phyloP scores from a whole-genome alignment of 2,797 vertebrate species.

The Graptemys geographica region DNA sequence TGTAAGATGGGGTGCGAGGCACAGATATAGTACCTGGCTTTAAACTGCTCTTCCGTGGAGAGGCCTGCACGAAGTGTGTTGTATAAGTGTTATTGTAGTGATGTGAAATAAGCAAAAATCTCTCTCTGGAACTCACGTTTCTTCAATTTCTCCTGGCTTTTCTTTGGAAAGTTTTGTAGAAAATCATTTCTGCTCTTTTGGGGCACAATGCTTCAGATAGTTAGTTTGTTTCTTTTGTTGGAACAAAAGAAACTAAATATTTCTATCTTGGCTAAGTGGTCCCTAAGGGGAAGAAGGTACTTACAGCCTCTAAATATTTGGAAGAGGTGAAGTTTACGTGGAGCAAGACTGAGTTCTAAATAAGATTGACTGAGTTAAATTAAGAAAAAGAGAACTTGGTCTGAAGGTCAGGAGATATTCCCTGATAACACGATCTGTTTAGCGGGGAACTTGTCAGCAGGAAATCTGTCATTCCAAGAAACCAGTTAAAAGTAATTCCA shows the following conservation, averaged over 20 bases:
- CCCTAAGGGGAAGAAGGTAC: neutral
- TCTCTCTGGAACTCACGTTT: neutral
- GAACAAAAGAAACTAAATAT: slow-evolving; percentile 16
- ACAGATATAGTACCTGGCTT: neutral
- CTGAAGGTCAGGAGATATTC: neutral
- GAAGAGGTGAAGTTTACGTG: neutral
- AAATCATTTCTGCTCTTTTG: neutral
- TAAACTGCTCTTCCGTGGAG: neutral
- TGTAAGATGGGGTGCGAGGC: neutral
- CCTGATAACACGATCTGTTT: neutral
- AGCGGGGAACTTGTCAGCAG: neutral
- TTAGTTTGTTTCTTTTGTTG: neutral
- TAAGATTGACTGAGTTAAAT: neutral
- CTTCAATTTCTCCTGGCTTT: neutral
- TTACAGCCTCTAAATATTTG: neutral
- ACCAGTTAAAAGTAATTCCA: neutral
- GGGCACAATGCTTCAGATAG: neutral
- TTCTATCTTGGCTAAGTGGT: neutral
- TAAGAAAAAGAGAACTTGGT: neutral
- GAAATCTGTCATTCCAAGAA: neutral
- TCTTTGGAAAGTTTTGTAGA: neutral
- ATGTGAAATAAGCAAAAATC: neutral
- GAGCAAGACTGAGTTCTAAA: neutral
- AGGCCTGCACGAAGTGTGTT: accelerated
- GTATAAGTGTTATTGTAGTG: neutral